These are phyloP conservation scores for Botia almorhae DNA, from an alignment of 2,797 vertebrate genomes.

Conservation along the genomic window DNA sequence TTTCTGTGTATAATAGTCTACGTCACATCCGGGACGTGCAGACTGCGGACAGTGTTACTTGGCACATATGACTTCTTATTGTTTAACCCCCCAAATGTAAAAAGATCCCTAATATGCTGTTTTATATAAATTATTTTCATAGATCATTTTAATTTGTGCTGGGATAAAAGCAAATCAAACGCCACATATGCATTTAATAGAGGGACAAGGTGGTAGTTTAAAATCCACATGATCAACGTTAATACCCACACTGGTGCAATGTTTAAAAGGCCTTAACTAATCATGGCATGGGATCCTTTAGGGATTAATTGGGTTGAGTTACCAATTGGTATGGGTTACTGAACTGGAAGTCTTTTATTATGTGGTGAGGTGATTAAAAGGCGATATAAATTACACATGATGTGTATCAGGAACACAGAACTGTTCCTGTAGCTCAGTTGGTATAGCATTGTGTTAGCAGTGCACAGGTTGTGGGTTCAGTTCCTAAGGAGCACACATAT, in stretches of 20 bases:
- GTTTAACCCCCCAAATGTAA: no score
- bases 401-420: no score
- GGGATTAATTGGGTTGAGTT: slow-evolving; percentile 10
- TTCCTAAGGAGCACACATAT: no score
- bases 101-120: neutral
- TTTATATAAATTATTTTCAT: neutral
- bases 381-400: slow-evolving; percentile 6
- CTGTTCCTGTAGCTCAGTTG: no score
- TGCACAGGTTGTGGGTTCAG: no score
- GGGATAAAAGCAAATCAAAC: neutral
- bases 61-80: neutral
- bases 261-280: slow-evolving; percentile 15
- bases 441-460: no score
- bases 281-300: slow-evolving; percentile 20
- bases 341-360: slow-evolving; percentile 3
- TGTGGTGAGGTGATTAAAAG: slow-evolving; percentile 3
- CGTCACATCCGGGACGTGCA: slow-evolving; percentile 39
- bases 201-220: neutral
- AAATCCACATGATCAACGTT: slow-evolving; percentile 19
- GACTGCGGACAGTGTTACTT: neutral
- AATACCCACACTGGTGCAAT: slow-evolving; percentile 9
- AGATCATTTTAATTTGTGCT: neutral
- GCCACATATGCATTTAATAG: neutral
- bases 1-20: neutral
- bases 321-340: slow-evolving; percentile 36